Evolutionary conservation across 2,113 vertebrate species (phyloP), one percentile per base, ranked within the genome.

Genomic region (Neogale vison): DNA sequence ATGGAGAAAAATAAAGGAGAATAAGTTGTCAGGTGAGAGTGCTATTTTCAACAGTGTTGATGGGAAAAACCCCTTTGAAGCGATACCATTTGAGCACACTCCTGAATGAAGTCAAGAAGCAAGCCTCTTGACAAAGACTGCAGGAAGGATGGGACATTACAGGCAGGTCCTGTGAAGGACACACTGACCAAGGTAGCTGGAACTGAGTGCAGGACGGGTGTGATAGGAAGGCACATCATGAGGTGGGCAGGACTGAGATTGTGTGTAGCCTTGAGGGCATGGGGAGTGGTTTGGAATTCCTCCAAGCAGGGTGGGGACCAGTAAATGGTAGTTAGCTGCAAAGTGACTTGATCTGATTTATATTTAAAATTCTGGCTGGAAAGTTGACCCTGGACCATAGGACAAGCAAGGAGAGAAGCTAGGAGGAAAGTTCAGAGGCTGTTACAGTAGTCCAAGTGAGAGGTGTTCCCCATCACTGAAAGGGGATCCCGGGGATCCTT

Each of bases 261-360:
- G 2, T 3, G 21, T 15, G 4, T 4, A 13, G 14, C 57, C 8
- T 3, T 63, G 9, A 1, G 6, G 59, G 31, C 42, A 5, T 12
- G 15, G 20, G 47, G 20, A 61, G 7, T 1, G 2, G 52, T 42
- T 39, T 81, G 71, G 59, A 12, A 18, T 65, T 21, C 39, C 45
- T 74, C 39, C 18, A 36, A 59, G 52, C 23, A 39, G 1, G 4
- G 21, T 39, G n/a, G 57, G 29, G 29, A 29, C 45, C 79, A 65
- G 36, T 15, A 29, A 36, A 76, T 7, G 36, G 21, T 63, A 59
- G 24, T 31, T 2, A 39, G 57, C 82, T 4, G 1, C n/a, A 42
- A 52, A 79, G 21, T 29, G 24, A 52, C 42, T 50, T 63, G 85
- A 12, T 52, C 3, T 21, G 12, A 34, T 42, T 86, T 77, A 18